A percentile compares a stretch with the other conserved stretches of the same genome.
Conservation (phyloP, 2,797 vertebrate genomes). For the Micrastur ruficollis region DNA sequence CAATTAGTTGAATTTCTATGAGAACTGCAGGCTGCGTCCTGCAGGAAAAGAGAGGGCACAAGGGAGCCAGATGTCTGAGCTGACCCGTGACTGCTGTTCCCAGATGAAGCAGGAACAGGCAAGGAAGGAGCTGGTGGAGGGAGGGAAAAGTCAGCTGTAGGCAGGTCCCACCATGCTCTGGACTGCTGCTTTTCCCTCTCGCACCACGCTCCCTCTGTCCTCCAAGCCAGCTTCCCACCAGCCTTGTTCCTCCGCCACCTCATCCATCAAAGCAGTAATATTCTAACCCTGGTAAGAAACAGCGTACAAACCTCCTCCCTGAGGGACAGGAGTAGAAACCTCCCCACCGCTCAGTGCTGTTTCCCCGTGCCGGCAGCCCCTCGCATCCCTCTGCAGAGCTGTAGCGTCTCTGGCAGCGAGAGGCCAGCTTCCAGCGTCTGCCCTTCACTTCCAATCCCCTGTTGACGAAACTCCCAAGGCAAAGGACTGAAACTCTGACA, state of each 20-base stretch:
- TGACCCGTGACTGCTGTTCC: neutral
- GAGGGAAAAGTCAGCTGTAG: neutral
- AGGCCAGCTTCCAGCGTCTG: neutral
- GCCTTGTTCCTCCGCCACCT: rapidly evolving
- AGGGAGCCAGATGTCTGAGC: neutral
- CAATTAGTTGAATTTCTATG: neutral
- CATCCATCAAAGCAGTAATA: neutral
- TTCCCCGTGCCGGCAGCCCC: rapidly evolving
- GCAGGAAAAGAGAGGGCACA: constrained; percentile 2
- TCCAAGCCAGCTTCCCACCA: neutral
- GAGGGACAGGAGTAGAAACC: neutral
- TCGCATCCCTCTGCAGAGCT: neutral
- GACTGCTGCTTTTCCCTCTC: neutral
- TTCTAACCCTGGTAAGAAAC: neutral
- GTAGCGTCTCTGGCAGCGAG: neutral
- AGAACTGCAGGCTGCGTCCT: neutral
- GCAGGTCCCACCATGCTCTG: neutral
- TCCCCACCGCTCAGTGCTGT: neutral
- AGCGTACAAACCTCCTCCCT: rapidly evolving
- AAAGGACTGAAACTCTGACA: neutral
- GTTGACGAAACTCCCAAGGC: neutral
- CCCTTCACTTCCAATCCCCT: neutral
- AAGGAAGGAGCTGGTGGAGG: neutral
- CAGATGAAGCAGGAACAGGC: neutral
- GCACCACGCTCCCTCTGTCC: neutral